These are phyloP conservation scores for Deilephila elpenor DNA, from an alignment of 2,888 invertebrate species.

Conservation along the genomic window DNA sequence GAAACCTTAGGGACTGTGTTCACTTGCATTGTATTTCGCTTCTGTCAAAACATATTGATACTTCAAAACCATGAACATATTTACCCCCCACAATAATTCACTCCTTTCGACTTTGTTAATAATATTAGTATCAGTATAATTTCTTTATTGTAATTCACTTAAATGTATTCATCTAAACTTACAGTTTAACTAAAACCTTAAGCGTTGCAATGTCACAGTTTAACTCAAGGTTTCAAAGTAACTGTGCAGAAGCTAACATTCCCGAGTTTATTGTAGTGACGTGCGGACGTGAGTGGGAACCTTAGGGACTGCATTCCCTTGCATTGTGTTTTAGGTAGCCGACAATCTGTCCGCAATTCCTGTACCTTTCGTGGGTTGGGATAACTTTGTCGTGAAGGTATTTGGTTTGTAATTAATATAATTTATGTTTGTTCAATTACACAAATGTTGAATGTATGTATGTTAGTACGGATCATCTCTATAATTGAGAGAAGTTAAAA, in stretches of 20 bases:
- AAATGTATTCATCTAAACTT: too few species aligned
- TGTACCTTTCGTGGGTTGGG: not conserved
- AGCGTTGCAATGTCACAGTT: conserved; percentile 12
- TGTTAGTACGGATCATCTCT: too few species aligned
- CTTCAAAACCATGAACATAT: too few species aligned
- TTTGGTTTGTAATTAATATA: not conserved
- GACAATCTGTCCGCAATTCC: conserved; percentile 19
- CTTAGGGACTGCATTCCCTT: conserved; percentile 51
- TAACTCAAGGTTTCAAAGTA: conserved; percentile 10
- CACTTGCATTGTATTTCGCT: conserved; percentile 31
- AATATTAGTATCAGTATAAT: too few species aligned
- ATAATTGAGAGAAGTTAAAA: too few species aligned
- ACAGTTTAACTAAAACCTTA: not conserved
- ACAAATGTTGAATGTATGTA: too few species aligned
- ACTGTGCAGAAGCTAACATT: not conserved
- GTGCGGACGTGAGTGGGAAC: conserved; percentile 47
- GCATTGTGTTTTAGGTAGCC: conserved; percentile 31
- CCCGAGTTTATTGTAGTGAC: conserved; percentile 43
- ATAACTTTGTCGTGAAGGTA: not conserved
- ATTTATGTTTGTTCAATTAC: not conserved
- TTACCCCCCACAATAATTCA: too few species aligned
- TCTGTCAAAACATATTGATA: too few species aligned
- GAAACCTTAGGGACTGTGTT: conserved; percentile 54
- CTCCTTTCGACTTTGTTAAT: too few species aligned
- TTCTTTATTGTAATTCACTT: too few species aligned